These are phyloP conservation scores for Sphyrna mokarran DNA, from an alignment of 2,113 vertebrate species.

Conservation along the genomic window DNA sequence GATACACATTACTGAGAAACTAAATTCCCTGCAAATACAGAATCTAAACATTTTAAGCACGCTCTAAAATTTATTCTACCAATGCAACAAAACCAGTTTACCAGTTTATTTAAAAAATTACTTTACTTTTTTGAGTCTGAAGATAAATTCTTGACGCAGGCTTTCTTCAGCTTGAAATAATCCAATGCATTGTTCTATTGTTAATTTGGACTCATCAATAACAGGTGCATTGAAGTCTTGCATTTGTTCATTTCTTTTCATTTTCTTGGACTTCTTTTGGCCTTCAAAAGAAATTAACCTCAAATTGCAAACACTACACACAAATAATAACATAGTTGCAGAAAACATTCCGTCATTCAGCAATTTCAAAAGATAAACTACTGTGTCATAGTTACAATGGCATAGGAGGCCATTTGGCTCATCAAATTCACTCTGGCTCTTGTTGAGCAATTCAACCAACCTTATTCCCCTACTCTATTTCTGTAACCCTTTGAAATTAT, in stretches of 20 bases:
- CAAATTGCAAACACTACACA: conserved; percentile 30
- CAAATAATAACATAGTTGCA: background rate
- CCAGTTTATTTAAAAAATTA: background rate
- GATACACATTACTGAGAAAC: background rate
- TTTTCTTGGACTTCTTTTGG: conserved; percentile 57
- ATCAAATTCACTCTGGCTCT: background rate
- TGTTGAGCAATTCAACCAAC: background rate
- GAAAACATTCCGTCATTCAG: background rate
- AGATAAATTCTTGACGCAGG: conserved; percentile 68
- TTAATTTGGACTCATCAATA: conserved; percentile 65
- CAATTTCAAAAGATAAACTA: background rate
- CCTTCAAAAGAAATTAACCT: conserved; percentile 41
- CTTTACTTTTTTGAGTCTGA: conserved; percentile 69
- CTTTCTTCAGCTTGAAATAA: conserved; percentile 68
- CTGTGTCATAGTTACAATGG: too few relatives aligned
- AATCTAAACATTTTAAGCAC: background rate
- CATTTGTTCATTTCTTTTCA: conserved; percentile 48
- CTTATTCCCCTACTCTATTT: background rate
- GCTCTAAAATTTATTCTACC: background rate
- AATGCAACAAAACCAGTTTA: background rate
- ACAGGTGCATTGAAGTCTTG: conserved; percentile 49
- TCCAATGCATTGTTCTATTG: conserved; percentile 62
- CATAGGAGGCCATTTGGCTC: background rate
- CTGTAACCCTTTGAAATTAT: background rate
- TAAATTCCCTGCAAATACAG: background rate